Evolutionary conservation across 2,888 invertebrate genomes (phyloP), one percentile per base, ranked within the genome.

Genomic region (Cheilosia pagana): DNA sequence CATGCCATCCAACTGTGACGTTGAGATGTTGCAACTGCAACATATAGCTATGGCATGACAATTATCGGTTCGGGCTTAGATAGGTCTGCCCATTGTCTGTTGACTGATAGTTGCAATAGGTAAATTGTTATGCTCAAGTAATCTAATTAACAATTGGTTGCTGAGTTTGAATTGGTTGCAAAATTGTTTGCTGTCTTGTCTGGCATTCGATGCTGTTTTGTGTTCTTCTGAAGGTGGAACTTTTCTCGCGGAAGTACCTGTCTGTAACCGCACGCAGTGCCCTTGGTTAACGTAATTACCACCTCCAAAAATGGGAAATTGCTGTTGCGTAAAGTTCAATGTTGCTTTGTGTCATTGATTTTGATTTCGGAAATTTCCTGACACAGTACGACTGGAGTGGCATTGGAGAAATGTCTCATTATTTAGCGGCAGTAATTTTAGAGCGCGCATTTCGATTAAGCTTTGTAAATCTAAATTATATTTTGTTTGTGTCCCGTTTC

Each of bases 251-350:
- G 82, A 83, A 83, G 82, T 68, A 50, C 63, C 65, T 53, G 39
- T 68, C 5, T n/a, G 41, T 28, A 25, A 50, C 21, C 35, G 12
- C 53, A 16, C 50, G 12, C 41, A 45, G 21, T 59, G 63, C 68
- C 82, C 82, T 78, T 78, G 78, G 16, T 3, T 68, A 19, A 50
- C 14, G 53, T 72, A 45, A 55, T 74, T 72, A 45, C 60, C 62
- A 43, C 16, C 21, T 41, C 19, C 74, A 55, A 68, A 82, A 82
- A 62, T 55, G 72, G 72, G 39, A 72, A 74, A 57, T 35, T 57
- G 63, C 78, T 83, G 50, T 74, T 74, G 82, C 78, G 78, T 74
- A 78, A 83, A 83, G 82, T 83, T 83, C 82, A 83, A 83, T 83
- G 78, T 52, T 63, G 68, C 16, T 25, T 50, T 2, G 62, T 68